Conservation (phyloP, 2,888 invertebrate species). For the Diogma glabrata region DNA sequence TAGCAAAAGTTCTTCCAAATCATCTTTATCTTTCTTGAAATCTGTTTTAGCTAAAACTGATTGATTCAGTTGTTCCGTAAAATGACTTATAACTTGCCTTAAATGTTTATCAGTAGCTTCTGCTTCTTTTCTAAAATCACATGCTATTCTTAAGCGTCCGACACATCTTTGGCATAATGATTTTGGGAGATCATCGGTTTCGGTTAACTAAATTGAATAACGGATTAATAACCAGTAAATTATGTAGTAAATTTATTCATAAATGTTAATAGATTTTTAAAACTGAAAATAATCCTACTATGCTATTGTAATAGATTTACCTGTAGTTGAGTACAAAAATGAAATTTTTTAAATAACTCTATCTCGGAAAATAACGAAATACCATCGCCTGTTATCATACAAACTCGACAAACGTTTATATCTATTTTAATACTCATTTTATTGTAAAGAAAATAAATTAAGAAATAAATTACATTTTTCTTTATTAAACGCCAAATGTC, state of each 20-base stretch:
- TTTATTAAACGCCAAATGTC: no score
- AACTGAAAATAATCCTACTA: background rate
- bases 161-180: conserved; percentile 26
- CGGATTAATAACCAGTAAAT: no score
- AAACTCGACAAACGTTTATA: conserved; percentile 28
- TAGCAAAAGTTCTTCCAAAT: background rate
- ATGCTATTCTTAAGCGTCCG: conserved; percentile 23
- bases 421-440: conserved; percentile 27
- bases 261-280: background rate
- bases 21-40: no score
- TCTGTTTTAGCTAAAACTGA: conserved; percentile 2
- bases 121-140: conserved; percentile 25
- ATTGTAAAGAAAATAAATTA: no score
- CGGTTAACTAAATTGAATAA: conserved; percentile 21
- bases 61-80: conserved; percentile 26
- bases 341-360: conserved; percentile 13
- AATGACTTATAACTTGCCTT: conserved; percentile 24
- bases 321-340: conserved; percentile 15
- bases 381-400: conserved; percentile 26
- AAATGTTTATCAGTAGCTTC: conserved; percentile 25
- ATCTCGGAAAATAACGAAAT: conserved; percentile 9
- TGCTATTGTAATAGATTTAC: conserved; percentile 13
- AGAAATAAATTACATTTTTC: no score
- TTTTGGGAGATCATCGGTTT: conserved; percentile 25
- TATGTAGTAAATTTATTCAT: no score